phyloP scores from a whole-genome alignment of 2,113 vertebrate species.

The Lasiurus cinereus region DNA sequence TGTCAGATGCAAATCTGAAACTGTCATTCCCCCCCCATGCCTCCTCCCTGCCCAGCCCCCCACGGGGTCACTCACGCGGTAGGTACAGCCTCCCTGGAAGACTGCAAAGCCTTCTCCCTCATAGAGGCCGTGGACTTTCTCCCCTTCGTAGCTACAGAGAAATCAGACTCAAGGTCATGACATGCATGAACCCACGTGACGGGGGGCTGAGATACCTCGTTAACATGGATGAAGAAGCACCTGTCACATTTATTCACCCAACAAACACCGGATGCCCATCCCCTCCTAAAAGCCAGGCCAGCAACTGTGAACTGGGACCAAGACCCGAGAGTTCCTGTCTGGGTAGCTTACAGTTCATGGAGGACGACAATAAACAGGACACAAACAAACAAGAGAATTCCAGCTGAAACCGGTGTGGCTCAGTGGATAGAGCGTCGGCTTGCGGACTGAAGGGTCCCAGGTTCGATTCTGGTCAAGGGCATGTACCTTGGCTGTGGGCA shows the following conservation, averaged over 20 bases:
- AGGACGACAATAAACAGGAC: neutral
- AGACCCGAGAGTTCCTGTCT: neutral
- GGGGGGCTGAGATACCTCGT: neutral
- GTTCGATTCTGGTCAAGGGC: too few species aligned
- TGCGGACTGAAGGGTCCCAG: too few species aligned
- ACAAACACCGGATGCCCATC: neutral
- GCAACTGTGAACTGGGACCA: neutral
- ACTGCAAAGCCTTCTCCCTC: conserved; percentile 91
- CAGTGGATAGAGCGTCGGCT: too few species aligned
- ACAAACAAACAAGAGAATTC: neutral
- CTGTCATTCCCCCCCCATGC: neutral
- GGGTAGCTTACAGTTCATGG: accelerated
- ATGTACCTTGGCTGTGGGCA: too few species aligned
- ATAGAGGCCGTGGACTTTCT: conserved; percentile 84
- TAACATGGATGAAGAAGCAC: neutral
- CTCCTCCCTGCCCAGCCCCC: neutral
- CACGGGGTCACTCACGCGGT: conserved; percentile 86
- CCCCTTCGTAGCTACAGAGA: conserved; percentile 91
- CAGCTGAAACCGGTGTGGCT: too few species aligned
- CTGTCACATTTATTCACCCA: neutral
- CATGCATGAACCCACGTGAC: neutral
- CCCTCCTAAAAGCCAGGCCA: neutral
- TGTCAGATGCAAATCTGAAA: neutral
- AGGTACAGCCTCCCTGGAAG: conserved; percentile 92
- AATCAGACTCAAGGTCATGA: conserved; percentile 63